A percentile compares a stretch with the other conserved stretches of the same genome.
phyloP scores from a whole-genome alignment of 2,888 invertebrate genomes.

The Ceramica pisi region DNA sequence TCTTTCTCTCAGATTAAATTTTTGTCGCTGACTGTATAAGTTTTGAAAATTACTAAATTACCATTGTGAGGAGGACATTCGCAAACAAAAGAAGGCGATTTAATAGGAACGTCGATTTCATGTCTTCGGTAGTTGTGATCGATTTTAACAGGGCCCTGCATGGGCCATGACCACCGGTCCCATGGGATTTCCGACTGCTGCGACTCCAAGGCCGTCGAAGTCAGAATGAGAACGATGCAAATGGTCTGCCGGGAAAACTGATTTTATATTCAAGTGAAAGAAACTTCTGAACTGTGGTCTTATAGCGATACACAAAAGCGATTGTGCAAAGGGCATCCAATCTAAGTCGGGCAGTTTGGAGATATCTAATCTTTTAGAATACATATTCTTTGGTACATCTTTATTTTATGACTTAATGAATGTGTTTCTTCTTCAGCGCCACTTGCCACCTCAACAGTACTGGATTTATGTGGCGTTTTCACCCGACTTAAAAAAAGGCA shows the following conservation, averaged over 20 bases:
- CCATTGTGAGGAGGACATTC: conserved; percentile 79
- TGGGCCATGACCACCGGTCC: conserved; percentile 69
- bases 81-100: conserved; percentile 66
- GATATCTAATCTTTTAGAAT: too few species aligned
- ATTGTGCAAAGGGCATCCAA: too few species aligned
- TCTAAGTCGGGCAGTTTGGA: too few species aligned
- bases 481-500: too few species aligned
- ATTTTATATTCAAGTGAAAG: background rate
- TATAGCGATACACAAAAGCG: too few species aligned
- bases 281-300: background rate
- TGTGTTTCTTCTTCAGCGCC: too few species aligned
- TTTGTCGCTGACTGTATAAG: background rate
- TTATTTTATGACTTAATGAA: too few species aligned
- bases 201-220: conserved; percentile 18
- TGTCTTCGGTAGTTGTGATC: conserved; percentile 65
- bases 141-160: conserved; percentile 53
- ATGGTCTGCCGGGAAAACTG: conserved; percentile 59
- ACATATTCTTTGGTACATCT: too few species aligned
- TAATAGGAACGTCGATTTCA: conserved; percentile 59
- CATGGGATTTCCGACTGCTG: conserved; percentile 59
- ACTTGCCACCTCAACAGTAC: too few species aligned
- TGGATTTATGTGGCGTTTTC: too few species aligned
- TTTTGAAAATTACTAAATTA: conserved; percentile 43
- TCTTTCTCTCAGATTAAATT: too few species aligned
- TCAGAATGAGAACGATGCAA: conserved; percentile 47